Conservation (phyloP, 2,113 vertebrate genomes). For the Ivindomyrus marchei region DNA sequence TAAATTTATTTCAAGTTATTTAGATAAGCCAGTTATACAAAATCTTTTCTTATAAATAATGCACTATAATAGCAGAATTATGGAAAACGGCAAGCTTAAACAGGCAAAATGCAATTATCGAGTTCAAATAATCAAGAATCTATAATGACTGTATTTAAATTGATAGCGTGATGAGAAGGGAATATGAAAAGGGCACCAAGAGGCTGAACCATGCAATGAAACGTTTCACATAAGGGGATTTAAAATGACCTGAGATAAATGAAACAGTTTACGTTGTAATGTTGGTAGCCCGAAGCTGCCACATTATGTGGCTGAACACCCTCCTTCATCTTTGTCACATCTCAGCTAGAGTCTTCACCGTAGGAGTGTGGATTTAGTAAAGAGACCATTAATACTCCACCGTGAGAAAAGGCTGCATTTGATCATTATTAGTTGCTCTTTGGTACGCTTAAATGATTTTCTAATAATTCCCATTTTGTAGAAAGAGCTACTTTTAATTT, state of each 20-base stretch:
- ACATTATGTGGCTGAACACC: not conserved
- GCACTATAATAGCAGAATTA: not conserved
- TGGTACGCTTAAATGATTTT: not conserved
- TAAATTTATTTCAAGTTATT: not conserved
- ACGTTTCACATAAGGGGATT: not conserved
- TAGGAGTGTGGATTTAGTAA: not conserved
- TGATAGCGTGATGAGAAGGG: not conserved
- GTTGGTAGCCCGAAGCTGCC: not conserved
- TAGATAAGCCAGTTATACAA: not conserved
- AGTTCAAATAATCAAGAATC: not conserved
- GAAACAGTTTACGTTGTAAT: not conserved
- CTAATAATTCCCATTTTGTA: not conserved
- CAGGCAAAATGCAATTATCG: not conserved
- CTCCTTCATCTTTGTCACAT: conserved; percentile 6
- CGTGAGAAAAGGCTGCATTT: not conserved
- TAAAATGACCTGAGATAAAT: not conserved
- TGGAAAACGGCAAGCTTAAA: not conserved
- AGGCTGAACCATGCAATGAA: not conserved
- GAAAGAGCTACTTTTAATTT: not conserved
- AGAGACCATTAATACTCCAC: not conserved
- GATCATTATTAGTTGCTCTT: not conserved
- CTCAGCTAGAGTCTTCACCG: not conserved
- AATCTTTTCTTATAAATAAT: not conserved
- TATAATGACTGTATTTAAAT: not conserved
- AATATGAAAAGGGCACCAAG: not conserved